Base-by-base conservation (phyloP, 2,888 invertebrate genomes). In the Caradrina clavipalpis region DNA sequence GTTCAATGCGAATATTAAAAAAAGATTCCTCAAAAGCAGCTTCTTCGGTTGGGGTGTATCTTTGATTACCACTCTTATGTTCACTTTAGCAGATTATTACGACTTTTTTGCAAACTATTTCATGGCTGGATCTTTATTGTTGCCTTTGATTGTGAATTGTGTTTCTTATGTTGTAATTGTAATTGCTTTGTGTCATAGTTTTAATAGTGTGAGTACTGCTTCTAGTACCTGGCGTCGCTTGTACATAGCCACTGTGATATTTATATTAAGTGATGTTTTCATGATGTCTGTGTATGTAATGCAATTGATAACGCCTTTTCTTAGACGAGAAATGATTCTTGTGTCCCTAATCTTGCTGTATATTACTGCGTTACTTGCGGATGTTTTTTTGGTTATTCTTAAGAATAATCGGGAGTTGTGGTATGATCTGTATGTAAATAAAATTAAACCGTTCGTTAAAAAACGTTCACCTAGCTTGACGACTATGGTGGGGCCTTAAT, bases 101-200 rank as follows among this genome's bases (percentile, higher is more conserved):
- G 45, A 45, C 17, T 45, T 45, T 17, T 45, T 17, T 17, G 15
- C 15, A 45, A 10, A 21, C 10, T 57, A 42, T 42, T 57, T 19
- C 10, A 19, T 57, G 19, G 21, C 1, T 1, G 47, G 26, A 19
- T 26, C 26, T 58, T 19, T 47, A 0, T 19, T 26, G 47, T 19
- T 58, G 13, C 58, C 58, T 58, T n/a, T 58, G 13, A 31, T 58
- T 13, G n/a, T 58, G 3, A 58, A 47, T n/a, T 58, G 47, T 58
- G 26, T 31, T 26, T 21, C 47, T n/a, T 58, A 58, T 13, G 7
- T 58, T 4, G 2, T 22, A 47, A 31, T 19, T 58, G n/a, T 58
- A 19, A 47, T 15, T 26, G n/a, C 47, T 2, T 11, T 58, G 11
- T 47, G 13, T 15, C 47, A n/a, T 58, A 47, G 58, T 58, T n/a